Conservation (phyloP, 2,113 vertebrate species). For the Talpa occidentalis region DNA sequence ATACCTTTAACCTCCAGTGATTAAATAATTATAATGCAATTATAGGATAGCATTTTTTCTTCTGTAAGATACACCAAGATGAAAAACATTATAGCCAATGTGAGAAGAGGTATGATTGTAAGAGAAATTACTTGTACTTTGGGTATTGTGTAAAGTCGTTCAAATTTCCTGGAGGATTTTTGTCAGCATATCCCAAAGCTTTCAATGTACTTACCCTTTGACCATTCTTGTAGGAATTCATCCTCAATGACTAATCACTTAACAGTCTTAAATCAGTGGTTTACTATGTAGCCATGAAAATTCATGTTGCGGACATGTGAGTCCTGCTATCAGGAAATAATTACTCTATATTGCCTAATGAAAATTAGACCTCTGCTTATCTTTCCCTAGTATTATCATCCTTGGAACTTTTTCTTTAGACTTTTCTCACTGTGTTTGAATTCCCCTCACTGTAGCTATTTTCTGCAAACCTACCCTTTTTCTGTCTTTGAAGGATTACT, state of each 20-base stretch:
- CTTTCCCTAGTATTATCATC: not conserved
- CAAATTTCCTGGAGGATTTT: not conserved
- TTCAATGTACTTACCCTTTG: not conserved
- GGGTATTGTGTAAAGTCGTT: not conserved
- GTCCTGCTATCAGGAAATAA: not conserved
- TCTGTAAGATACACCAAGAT: not conserved
- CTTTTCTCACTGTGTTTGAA: not conserved
- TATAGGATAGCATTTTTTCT: slow-evolving; percentile 30
- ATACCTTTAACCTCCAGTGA: not conserved
- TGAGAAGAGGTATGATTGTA: not conserved
- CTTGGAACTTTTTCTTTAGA: not conserved
- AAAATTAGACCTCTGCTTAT: not conserved
- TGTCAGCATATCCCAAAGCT: not conserved
- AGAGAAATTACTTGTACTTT: not conserved
- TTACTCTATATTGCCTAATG: not conserved
- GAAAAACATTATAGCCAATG: not conserved
- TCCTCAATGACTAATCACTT: not conserved
- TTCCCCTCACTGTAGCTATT: not conserved
- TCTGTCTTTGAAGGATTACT: not conserved
- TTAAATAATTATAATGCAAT: not conserved
- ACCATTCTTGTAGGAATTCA: not conserved
- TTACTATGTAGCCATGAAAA: not conserved
- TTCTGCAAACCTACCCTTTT: not conserved
- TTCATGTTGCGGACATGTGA: not conserved
- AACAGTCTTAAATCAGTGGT: not conserved